phyloP scores from a whole-genome alignment of 2,113 vertebrate species.

The Scolopax mira region DNA sequence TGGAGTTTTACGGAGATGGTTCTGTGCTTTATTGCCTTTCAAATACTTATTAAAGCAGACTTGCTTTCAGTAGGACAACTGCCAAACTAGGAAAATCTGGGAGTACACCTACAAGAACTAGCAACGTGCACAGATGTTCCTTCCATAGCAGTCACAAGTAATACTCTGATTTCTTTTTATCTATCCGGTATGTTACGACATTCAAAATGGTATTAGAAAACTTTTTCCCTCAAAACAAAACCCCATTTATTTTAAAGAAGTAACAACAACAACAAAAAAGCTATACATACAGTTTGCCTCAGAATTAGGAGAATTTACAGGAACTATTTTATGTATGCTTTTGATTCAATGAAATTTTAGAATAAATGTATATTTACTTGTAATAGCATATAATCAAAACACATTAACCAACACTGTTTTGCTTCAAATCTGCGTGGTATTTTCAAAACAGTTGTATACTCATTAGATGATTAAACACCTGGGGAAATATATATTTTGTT shows the following conservation, averaged over 20 bases:
- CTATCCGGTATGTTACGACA: not conserved
- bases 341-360: not conserved
- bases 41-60: not conserved
- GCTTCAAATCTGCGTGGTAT: not conserved
- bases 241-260: not conserved
- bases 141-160: not conserved
- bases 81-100: not conserved
- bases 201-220: not conserved
- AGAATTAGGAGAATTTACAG: not conserved
- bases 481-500: not conserved
- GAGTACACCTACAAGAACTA: not conserved
- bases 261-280: not conserved
- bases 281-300: not conserved
- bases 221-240: not conserved
- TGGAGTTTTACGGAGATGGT: not conserved
- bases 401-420: not conserved
- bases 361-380: not conserved
- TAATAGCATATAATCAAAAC: not conserved
- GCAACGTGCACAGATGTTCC: accelerated
- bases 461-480: not conserved
- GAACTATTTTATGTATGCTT: not conserved
- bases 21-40: not conserved
- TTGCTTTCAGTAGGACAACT: not conserved
- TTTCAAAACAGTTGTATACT: not conserved
- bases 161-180: not conserved